phyloP scores from a whole-genome alignment of 2,888 invertebrate species.

The Strigamia maritima region DNA sequence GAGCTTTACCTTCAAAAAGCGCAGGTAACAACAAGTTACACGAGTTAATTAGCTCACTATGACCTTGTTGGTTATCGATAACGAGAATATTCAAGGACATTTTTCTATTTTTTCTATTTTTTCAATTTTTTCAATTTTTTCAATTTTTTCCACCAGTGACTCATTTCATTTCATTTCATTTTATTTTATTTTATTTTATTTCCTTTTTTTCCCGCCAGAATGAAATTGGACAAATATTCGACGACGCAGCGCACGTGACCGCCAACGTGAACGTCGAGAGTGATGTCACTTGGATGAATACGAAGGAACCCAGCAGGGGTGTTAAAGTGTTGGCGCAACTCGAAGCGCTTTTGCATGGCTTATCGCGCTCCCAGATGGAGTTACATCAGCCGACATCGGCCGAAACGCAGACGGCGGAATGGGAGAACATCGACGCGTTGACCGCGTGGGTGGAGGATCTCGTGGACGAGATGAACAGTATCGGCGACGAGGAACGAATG shows the following conservation, averaged over 20 bases:
- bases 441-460: slow-evolving; percentile 18
- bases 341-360: not conserved
- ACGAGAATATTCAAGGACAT: not conserved
- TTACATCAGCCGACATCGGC: not conserved
- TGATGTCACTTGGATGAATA: not conserved
- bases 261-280: not conserved
- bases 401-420: not conserved
- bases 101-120: too few species aligned
- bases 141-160: too few species aligned
- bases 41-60: not conserved
- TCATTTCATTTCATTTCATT: too few species aligned
- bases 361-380: not conserved
- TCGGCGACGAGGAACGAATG: not conserved
- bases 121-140: too few species aligned
- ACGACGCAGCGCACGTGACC: too few species aligned
- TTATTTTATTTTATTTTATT: too few species aligned
- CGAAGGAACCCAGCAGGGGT: not conserved
- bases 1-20: slow-evolving; percentile 31
- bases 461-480: slow-evolving; percentile 1
- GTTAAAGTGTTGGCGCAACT: not conserved
- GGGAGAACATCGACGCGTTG: slow-evolving; percentile 29
- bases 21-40: not conserved
- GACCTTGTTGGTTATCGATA: not conserved
- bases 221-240: too few species aligned
- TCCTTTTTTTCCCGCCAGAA: too few species aligned